These are phyloP conservation scores for Anoplopoma fimbria DNA, from an alignment of 2,113 vertebrate species.

Conservation along the genomic window DNA sequence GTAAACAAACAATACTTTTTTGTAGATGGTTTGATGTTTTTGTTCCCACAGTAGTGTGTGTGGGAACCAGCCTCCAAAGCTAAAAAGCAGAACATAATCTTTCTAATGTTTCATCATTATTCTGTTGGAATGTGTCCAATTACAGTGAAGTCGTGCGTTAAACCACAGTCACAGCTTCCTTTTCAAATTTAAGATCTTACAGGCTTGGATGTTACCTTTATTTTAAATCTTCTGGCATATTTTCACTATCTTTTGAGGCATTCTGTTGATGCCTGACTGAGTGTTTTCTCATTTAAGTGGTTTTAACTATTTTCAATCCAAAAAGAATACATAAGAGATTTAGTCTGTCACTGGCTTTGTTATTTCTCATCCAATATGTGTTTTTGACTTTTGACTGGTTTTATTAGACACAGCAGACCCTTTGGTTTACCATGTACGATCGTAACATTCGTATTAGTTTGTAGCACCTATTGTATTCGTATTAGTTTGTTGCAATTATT, in stretches of 20 bases:
- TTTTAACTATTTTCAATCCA: background rate
- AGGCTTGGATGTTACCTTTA: background rate
- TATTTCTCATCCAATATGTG: conserved; percentile 21
- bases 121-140: background rate
- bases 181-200: background rate
- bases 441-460: no score
- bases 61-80: background rate
- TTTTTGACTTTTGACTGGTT: background rate
- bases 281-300: background rate
- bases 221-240: background rate
- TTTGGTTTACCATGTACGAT: background rate
- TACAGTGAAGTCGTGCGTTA: background rate
- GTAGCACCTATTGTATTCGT: no score
- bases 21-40: background rate
- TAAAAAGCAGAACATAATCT: conserved; percentile 12
- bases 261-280: background rate
- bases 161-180: background rate
- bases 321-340: background rate
- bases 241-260: background rate
- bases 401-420: background rate
- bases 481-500: no score
- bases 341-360: accelerated
- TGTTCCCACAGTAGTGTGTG: background rate
- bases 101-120: background rate
- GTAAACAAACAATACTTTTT: no score